Evolutionary conservation across 1,140 invertebrate genomes (phyloP).

Genomic region (Ceratoteleas bidentatus): DNA sequence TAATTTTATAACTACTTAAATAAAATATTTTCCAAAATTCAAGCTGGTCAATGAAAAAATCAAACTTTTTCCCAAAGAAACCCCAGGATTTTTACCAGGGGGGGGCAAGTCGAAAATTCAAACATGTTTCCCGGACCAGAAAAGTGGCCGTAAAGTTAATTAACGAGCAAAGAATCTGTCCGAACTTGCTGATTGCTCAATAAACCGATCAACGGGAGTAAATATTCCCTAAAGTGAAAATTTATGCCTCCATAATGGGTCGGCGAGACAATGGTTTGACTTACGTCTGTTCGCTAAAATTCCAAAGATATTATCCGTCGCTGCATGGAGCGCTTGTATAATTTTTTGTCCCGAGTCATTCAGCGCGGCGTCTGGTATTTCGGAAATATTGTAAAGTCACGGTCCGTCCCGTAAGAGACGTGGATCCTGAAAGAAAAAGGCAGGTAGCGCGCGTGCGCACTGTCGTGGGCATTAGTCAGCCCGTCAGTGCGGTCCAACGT

Average conservation of each 20-base stretch:
- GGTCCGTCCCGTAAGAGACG: slow-evolving; percentile 38
- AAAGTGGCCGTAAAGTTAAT: slow-evolving; percentile 29
- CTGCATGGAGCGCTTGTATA: slow-evolving; percentile 19
- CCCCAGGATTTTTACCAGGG: no score
- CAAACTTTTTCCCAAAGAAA: no score
- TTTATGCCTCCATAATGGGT: slow-evolving; percentile 19
- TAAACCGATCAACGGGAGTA: slow-evolving; percentile 51
- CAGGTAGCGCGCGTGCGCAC: slow-evolving; percentile 69
- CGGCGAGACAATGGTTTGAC: slow-evolving; percentile 42
- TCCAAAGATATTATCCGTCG: slow-evolving; percentile 54
- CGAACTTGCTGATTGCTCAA: slow-evolving; percentile 1
- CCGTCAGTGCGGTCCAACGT: slow-evolving; percentile 75
- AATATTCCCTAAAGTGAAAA: slow-evolving; percentile 45
- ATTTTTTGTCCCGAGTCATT: slow-evolving; percentile 55
- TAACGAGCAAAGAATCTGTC: slow-evolving; percentile 12
- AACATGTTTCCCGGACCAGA: no score
- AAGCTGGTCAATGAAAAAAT: no score
- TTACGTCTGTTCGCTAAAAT: slow-evolving; percentile 37
- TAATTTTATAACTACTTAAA: no score
- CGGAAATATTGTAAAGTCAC: slow-evolving; percentile 62
- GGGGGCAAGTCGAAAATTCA: no score
- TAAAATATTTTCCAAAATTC: no score
- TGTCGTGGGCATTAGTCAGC: slow-evolving; percentile 75
- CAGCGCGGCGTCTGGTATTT: slow-evolving; percentile 51
- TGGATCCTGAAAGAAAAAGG: slow-evolving; percentile 55